Percentiles rank a stretch among this genome's conserved stretches.
Conservation (phyloP, 1,140 invertebrate genomes). For the Agrilus planipennis region DNA sequence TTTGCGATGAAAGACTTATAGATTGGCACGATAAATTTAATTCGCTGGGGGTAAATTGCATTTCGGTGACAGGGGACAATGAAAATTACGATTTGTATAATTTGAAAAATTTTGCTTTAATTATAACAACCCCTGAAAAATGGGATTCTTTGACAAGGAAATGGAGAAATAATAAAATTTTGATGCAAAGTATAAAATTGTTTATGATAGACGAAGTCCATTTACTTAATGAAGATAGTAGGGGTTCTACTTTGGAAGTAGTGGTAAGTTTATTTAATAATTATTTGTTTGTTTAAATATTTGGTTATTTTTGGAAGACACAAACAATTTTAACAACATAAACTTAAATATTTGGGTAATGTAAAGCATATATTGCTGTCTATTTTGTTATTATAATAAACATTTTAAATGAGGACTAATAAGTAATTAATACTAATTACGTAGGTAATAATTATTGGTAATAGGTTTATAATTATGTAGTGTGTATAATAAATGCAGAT, state of each 20-base stretch:
- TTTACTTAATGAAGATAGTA: conserved; percentile 52
- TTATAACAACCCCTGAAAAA: conserved; percentile 76
- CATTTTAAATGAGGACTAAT: too few relatives aligned
- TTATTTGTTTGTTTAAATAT: background rate
- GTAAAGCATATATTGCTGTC: too few relatives aligned
- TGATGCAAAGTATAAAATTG: conserved; percentile 52
- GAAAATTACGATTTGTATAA: conserved; percentile 48
- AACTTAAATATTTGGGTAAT: too few relatives aligned
- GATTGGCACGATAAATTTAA: conserved; percentile 66
- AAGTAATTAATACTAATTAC: too few relatives aligned
- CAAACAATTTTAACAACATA: too few relatives aligned
- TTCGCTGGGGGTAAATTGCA: conserved; percentile 45
- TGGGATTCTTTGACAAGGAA: conserved; percentile 68
- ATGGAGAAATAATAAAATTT: conserved; percentile 50
- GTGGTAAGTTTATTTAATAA: conserved; percentile 45
- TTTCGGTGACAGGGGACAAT: conserved; percentile 65
- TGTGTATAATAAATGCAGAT: too few relatives aligned
- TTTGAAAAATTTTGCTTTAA: conserved; percentile 40
- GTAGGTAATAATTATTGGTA: too few relatives aligned
- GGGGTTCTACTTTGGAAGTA: conserved; percentile 67
- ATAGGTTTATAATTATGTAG: too few relatives aligned
- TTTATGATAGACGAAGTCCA: conserved; percentile 79
- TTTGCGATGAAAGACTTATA: conserved; percentile 55
- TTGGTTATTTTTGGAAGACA: background rate
- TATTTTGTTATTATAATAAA: too few relatives aligned